A percentile compares a stretch with the other conserved stretches of the same genome.
phyloP scores from a whole-genome alignment of 1,140 invertebrate species.

The Bombus soroeensis region DNA sequence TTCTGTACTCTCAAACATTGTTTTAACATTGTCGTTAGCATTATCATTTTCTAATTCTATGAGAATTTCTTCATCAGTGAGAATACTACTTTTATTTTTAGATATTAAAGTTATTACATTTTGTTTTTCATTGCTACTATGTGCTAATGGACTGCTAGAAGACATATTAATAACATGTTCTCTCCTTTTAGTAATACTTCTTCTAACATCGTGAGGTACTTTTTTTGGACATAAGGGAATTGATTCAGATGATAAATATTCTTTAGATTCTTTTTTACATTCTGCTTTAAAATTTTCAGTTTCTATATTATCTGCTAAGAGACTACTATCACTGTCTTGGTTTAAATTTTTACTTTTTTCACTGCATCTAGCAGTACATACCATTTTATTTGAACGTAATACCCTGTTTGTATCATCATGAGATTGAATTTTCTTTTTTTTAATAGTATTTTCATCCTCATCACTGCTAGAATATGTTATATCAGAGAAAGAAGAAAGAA shows the following conservation, averaged over 20 bases:
- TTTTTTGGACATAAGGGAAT: conserved; percentile 43
- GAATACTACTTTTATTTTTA: conserved; percentile 18
- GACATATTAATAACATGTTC: not conserved
- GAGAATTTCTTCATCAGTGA: conserved; percentile 54
- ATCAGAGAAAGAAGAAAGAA: conserved; percentile 44
- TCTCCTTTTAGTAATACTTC: conserved; percentile 19
- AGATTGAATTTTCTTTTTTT: conserved; percentile 62
- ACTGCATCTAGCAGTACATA: not conserved
- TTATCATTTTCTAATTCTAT: conserved; percentile 28
- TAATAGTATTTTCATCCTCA: conserved; percentile 56
- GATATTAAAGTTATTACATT: not conserved
- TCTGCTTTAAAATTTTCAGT: conserved; percentile 2
- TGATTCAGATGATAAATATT: conserved; percentile 18
- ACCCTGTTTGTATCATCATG: conserved; percentile 8
- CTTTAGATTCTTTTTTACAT: conserved; percentile 11
- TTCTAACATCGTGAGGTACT: conserved; percentile 53
- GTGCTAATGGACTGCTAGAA: conserved; percentile 20
- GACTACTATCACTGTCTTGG: conserved; percentile 31
- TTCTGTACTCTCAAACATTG: conserved; percentile 13
- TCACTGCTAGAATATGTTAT: conserved; percentile 48
- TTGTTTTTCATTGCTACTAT: conserved; percentile 32
- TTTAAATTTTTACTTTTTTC: conserved; percentile 30
- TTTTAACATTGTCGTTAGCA: not conserved
- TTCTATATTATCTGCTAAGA: conserved; percentile 24
- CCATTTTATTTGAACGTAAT: not conserved